These are phyloP conservation scores for Thumatha senex DNA, from an alignment of 2,888 invertebrate species.

Conservation along the genomic window DNA sequence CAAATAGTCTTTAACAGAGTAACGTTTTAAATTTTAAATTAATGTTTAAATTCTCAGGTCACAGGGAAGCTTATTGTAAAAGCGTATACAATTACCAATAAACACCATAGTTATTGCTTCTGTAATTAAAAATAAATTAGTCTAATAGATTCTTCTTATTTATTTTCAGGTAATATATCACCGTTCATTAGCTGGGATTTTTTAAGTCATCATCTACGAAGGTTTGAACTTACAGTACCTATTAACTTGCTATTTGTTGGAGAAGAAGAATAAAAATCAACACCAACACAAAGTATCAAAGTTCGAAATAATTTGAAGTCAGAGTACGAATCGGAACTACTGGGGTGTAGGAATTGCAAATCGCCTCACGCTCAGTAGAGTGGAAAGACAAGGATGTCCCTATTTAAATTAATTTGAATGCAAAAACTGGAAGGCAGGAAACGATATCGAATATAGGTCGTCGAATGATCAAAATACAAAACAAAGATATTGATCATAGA, in stretches of 20 bases:
- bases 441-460: slow-evolving; percentile 41
- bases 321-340: slow-evolving; percentile 64
- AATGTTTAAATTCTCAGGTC: too few species aligned
- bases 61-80: too few species aligned
- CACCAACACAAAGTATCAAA: slow-evolving; percentile 42
- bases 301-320: slow-evolving; percentile 69
- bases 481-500: slow-evolving; percentile 21
- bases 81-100: too few species aligned
- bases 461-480: slow-evolving; percentile 23
- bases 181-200: slow-evolving; percentile 21
- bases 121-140: too few species aligned
- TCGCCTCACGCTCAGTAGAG: slow-evolving; percentile 67
- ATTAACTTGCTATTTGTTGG: slow-evolving; percentile 42
- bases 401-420: slow-evolving; percentile 73
- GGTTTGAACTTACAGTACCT: slow-evolving; percentile 36
- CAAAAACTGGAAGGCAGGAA: slow-evolving; percentile 37
- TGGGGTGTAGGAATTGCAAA: slow-evolving; percentile 71
- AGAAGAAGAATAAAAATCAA: slow-evolving; percentile 54
- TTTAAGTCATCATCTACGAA: slow-evolving; percentile 32
- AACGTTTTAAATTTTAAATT: too few species aligned
- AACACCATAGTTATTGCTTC: too few species aligned
- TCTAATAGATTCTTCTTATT: slow-evolving; percentile 5
- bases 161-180: slow-evolving; percentile 52
- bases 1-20: too few species aligned
- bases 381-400: slow-evolving; percentile 71